Evolutionary conservation across 2,888 invertebrate species (phyloP).

Genomic region (Rugalucina vietnamica): DNA sequence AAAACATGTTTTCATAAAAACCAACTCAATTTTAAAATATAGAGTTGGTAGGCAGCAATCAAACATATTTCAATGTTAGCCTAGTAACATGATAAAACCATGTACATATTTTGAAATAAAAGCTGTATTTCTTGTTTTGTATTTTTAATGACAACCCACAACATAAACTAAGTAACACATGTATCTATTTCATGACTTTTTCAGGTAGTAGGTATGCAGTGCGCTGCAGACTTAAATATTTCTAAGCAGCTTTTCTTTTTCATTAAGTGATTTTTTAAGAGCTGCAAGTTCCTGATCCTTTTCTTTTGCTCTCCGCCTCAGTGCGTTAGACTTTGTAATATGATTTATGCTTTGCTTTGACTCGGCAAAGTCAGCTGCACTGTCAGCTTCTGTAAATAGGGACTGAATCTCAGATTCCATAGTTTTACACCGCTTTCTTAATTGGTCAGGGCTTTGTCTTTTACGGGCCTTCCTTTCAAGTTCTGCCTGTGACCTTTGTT

Average conservation of each 20-base stretch:
- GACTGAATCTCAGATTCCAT: background rate
- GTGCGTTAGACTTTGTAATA: background rate
- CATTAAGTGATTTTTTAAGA: background rate
- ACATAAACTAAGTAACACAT: too few species aligned
- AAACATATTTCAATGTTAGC: too few species aligned
- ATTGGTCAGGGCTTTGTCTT: constrained; percentile 2
- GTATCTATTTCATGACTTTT: too few species aligned
- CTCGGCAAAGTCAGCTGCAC: constrained; percentile 1
- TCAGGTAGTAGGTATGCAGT: too few species aligned
- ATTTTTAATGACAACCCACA: too few species aligned
- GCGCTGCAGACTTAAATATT: too few species aligned
- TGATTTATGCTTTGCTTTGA: background rate
- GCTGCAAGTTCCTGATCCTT: background rate
- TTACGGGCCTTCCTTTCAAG: background rate
- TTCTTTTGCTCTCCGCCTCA: background rate
- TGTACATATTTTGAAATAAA: too few species aligned
- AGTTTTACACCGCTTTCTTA: background rate
- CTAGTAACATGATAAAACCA: too few species aligned
- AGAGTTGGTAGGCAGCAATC: too few species aligned
- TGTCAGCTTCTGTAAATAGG: background rate
- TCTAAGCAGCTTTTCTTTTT: background rate
- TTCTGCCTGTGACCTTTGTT: background rate
- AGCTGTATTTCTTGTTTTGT: too few species aligned
- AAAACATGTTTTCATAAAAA: too few species aligned
- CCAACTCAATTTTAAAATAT: too few species aligned